Evolutionary conservation across 2,797 vertebrate genomes (phyloP).

Genomic region (Channa striata): DNA sequence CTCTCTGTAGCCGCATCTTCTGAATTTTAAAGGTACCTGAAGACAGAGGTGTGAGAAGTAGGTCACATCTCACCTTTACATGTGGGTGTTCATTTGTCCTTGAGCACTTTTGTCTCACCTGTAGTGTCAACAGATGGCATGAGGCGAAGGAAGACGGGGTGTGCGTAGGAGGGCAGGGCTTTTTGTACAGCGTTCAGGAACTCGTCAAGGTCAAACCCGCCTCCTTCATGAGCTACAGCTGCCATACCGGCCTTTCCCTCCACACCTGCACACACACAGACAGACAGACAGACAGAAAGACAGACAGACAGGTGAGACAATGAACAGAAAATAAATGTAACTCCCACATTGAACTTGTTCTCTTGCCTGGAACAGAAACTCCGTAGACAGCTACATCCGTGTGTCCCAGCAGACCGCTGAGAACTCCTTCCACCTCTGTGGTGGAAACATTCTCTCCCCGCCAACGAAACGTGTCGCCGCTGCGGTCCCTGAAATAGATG

Average conservation of each 20-base stretch:
- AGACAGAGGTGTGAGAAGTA: background rate
- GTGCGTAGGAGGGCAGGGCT: conserved; percentile 88
- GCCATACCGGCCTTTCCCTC: conserved; percentile 94
- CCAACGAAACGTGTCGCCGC: conserved; percentile 93
- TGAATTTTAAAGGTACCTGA: conserved; percentile 93
- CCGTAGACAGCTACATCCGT: conserved; percentile 90
- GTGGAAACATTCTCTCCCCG: conserved; percentile 92
- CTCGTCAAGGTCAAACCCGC: conserved; percentile 79
- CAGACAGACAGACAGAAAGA: too few species aligned
- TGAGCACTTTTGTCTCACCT: conserved; percentile 72
- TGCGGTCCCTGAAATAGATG: conserved; percentile 91
- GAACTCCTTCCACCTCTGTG: conserved; percentile 88
- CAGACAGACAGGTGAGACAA: background rate
- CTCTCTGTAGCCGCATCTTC: conserved; percentile 87
- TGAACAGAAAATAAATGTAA: background rate
- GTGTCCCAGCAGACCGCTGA: conserved; percentile 88
- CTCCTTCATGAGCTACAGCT: conserved; percentile 82
- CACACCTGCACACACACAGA: conserved; percentile 81
- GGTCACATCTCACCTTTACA: background rate
- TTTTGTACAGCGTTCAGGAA: conserved; percentile 85
- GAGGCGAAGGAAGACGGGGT: conserved; percentile 90
- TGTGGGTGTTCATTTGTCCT: background rate
- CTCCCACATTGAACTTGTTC: background rate
- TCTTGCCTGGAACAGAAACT: conserved; percentile 86
- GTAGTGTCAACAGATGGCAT: conserved; percentile 89